Evolutionary conservation across 1,140 invertebrate genomes (phyloP), one percentile per base, ranked within the genome.

Genomic region (Papilio helenus): DNA sequence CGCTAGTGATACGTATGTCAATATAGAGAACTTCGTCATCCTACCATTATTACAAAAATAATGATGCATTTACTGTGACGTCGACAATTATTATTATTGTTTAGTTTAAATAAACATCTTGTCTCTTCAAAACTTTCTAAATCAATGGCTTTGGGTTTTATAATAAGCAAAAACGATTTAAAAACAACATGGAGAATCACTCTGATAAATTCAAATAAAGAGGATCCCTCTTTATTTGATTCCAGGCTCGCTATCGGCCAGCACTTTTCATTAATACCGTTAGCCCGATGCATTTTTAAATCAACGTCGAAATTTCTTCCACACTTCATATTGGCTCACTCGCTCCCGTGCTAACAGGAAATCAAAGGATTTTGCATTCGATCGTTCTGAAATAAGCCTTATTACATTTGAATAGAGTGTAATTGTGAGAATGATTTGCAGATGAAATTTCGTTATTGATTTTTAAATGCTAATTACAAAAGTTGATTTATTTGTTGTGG

Each of bases 231-330:
- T 68, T 34, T 61, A 61, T 68, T 68, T 26, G 61, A 68, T 29
- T 68, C 14, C 58, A 61, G 23, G 3, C 61, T 76, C 73, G 20
- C 46, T 76, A 76, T 76, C 73, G 49, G 49, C 26, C 26, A 26
- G 49, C 73, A 76, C 73, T 76, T 76, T 76, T 76, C 73, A 76
- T 76, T 74, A 74, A 74, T 49, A 74, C 72, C 23, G 20, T 61
- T 68, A 68, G 61, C 61, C 58, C 61, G 61, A 68, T 76, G 73
- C 44, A 76, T 76, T 76, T 76, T 76, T 76, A 76, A 76, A 76
- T 76, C 73, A 76, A 76, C 73, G 73, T 49, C 73, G 26, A 76
- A 76, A 76, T 34, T 68, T 34, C 73, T 55, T 55, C 44, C 73
- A 76, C 73, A 76, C 49, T 76, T 76, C 73, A 76, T 76, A 76